Base-by-base conservation (phyloP, 2,797 vertebrate genomes). In the Stomatorhinus walkeri region DNA sequence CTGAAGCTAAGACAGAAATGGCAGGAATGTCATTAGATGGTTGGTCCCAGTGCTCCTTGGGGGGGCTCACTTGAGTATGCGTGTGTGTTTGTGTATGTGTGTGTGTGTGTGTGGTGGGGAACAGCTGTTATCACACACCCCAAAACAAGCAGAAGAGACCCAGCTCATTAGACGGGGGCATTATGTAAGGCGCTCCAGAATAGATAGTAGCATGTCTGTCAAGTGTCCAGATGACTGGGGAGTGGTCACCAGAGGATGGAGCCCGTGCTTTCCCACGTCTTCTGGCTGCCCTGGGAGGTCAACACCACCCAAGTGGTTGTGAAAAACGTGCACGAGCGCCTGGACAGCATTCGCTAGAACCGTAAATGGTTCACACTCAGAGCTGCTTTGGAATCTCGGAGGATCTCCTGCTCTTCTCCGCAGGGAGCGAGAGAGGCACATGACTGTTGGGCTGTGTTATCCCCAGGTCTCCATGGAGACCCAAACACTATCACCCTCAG, bases 141-240 rank as follows among this genome's bases (percentile, higher is more conserved):
- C 87, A 87, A 87, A 36, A 91, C 89, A 92, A 91, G 91, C 93
- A 93, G 92, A 64, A 92, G 93, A 93, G 93, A 94, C 92, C 92
- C 90, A 91, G 91, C 90, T 91, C 93, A 92, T 92, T 88, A 88
- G 87, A 87, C 61, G 51, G 48, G 24, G 51, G 85, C 90, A 92
- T 94, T 95, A 93, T 90, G 90, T 90, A 91, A 92, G 90, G n/a
- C 90, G 91, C 88, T 88, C 89, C 81, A 84, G 76, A 51, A 22
- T 46, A 94, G 95, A 95, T 96, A 95, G 94, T 90, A 91, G 92
- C 91, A 93, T 3, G 92, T 93, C 95, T 96, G 95, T 96, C 94
- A 93, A 95, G 90, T 90, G 91, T 96, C 95, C 95, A 90, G 91
- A 90, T 93, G 93, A 93, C 93, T 92, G 94, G 93, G 91, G 94